phyloP scores from a whole-genome alignment of 2,797 vertebrate species.

The Heliangelus exortis region DNA sequence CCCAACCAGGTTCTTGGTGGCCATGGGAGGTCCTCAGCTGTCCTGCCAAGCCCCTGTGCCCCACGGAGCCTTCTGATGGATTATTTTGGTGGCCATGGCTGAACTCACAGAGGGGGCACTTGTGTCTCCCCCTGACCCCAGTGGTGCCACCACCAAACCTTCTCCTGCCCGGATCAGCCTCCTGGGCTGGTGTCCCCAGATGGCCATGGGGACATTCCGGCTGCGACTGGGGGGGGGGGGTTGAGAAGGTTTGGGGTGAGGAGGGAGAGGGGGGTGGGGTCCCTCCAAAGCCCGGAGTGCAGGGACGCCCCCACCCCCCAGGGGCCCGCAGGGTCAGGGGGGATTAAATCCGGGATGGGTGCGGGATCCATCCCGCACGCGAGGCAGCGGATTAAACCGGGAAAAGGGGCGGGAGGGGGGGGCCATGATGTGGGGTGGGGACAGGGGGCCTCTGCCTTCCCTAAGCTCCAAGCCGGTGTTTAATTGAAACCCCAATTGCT shows the following conservation, averaged over 20 bases:
- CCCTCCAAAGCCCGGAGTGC: not conserved
- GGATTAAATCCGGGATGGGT: conserved; percentile 19
- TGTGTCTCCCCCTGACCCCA: not conserved
- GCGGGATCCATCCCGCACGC: not conserved
- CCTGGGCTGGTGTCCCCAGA: not conserved
- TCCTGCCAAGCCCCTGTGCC: not conserved
- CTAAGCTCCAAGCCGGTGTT: conserved; percentile 21
- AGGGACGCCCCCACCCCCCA: not conserved
- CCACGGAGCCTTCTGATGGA: not conserved
- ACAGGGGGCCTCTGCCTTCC: not conserved
- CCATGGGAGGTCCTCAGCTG: rapidly evolving
- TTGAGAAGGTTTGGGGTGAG: not conserved
- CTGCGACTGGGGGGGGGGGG: not conserved
- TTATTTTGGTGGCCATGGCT: not conserved
- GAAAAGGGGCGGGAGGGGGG: not conserved
- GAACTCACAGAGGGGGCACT: rapidly evolving
- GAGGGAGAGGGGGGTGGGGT: not conserved
- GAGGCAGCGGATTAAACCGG: not conserved
- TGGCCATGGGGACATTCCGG: rapidly evolving
- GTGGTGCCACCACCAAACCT: not conserved
- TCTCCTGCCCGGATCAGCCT: not conserved
- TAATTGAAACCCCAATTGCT: conserved; percentile 17
- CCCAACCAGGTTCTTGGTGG: not conserved
- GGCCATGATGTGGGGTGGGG: no score
- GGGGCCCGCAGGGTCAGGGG: not conserved